Percentiles rank a stretch among this genome's conserved stretches.
phyloP scores from a whole-genome alignment of 1,140 invertebrate species.

The Branchinecta lindahli region DNA sequence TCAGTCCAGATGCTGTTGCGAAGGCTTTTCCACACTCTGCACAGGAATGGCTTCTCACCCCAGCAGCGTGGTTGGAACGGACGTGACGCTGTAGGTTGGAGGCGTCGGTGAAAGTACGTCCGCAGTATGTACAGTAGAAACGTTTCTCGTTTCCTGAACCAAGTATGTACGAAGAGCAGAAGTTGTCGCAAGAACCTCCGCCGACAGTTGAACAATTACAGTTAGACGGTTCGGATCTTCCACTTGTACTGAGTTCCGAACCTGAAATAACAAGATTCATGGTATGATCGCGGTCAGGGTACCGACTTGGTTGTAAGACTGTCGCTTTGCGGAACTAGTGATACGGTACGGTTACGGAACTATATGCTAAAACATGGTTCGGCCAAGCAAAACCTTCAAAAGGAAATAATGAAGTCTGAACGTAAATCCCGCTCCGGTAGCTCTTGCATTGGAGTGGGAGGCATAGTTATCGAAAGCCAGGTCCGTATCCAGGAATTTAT shows the following conservation, averaged over 20 bases:
- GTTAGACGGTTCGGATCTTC: not conserved
- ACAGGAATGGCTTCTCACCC: slow-evolving; percentile 62
- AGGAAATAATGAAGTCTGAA: no score
- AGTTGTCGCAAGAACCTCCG: not conserved
- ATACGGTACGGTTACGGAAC: no score
- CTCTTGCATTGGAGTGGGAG: no score
- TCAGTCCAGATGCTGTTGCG: slow-evolving; percentile 87
- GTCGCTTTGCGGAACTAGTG: no score
- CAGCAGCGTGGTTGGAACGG: slow-evolving; percentile 43
- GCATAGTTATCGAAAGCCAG: no score
- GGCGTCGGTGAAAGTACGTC: slow-evolving; percentile 85
- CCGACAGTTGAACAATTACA: not conserved
- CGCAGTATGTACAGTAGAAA: slow-evolving; percentile 89
- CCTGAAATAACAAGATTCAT: not conserved
- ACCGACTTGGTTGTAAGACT: no score
- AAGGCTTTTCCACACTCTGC: slow-evolving; percentile 97
- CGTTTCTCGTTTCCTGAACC: slow-evolving; percentile 18
- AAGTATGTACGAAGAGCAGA: not conserved
- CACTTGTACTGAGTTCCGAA: not conserved
- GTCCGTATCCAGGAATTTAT: no score
- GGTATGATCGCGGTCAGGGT: no score
- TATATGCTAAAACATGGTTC: no score
- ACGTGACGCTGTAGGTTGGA: slow-evolving; percentile 93
- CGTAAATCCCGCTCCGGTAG: no score
- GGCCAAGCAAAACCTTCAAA: no score